Evolutionary conservation across 2,888 invertebrate species (phyloP).

Genomic region (Netelia virgata): DNA sequence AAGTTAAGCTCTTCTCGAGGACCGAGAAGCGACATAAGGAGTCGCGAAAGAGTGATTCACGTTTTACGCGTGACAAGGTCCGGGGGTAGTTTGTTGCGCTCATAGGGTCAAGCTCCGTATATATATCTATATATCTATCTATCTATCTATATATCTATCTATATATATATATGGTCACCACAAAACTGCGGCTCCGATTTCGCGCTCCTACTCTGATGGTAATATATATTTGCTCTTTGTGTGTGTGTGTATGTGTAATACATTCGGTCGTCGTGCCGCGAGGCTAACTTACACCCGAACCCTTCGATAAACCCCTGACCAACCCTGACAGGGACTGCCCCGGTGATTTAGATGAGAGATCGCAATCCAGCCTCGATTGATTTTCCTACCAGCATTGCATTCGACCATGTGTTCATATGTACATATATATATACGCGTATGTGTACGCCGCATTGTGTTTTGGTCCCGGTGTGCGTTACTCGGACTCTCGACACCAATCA

Average conservation of each 20-base stretch:
- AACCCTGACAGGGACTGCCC: slow-evolving; percentile 72
- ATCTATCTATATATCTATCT: background rate
- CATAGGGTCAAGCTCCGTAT: slow-evolving; percentile 26
- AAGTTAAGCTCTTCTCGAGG: background rate
- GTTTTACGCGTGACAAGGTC: slow-evolving; percentile 22
- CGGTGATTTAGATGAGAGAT: slow-evolving; percentile 77
- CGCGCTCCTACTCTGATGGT: slow-evolving; percentile 42
- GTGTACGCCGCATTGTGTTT: background rate
- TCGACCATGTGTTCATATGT: slow-evolving; percentile 23
- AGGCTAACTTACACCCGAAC: slow-evolving; percentile 49
- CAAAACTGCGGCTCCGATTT: slow-evolving; percentile 44
- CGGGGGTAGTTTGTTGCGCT: background rate
- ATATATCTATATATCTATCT: background rate
- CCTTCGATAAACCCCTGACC: slow-evolving; percentile 72
- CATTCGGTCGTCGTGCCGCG: slow-evolving; percentile 11
- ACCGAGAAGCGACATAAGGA: slow-evolving; percentile 45
- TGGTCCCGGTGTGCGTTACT: background rate
- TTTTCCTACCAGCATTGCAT: slow-evolving; percentile 74
- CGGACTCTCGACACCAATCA: slow-evolving; percentile 2
- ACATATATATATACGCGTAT: background rate
- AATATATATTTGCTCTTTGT: background rate
- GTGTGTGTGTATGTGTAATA: background rate
- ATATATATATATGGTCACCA: slow-evolving; percentile 8
- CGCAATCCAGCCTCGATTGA: slow-evolving; percentile 76
- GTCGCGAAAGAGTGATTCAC: slow-evolving; percentile 50